Percentiles rank a stretch among this genome's conserved stretches.
Conservation (phyloP, 2,888 invertebrate species). For the Sinodicranocentrus sp. region DNA sequence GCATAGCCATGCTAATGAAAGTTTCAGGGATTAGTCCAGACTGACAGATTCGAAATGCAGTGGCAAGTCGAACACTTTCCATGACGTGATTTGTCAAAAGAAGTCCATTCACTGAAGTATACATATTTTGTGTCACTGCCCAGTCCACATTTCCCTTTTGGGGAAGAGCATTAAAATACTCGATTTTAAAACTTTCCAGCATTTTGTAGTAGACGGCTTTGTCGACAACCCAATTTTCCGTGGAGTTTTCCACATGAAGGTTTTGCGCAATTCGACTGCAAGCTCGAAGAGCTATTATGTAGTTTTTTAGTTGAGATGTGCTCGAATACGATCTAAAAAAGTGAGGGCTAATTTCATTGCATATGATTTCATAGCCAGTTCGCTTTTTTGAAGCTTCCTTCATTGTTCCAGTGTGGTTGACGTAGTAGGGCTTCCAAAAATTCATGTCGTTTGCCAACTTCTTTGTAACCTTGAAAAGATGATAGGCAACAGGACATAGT, state of each 20-base stretch:
- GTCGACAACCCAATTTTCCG: slow-evolving; percentile 68
- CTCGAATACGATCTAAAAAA: slow-evolving; percentile 63
- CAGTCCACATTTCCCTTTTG: slow-evolving; percentile 65
- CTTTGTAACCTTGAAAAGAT: slow-evolving; percentile 66
- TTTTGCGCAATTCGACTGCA: slow-evolving; percentile 49
- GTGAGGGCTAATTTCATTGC: slow-evolving; percentile 66
- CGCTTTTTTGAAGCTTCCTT: slow-evolving; percentile 48
- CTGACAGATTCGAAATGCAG: slow-evolving; percentile 62
- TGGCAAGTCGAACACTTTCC: slow-evolving; percentile 65
- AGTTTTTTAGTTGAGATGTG: slow-evolving; percentile 50
- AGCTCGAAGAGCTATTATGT: slow-evolving; percentile 47
- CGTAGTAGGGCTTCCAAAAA: slow-evolving; percentile 69
- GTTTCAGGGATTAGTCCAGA: slow-evolving; percentile 62
- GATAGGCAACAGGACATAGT: slow-evolving; percentile 70
- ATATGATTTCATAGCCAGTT: slow-evolving; percentile 55
- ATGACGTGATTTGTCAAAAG: slow-evolving; percentile 71
- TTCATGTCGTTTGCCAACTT: slow-evolving; percentile 69
- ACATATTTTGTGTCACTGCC: slow-evolving; percentile 67
- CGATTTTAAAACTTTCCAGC: slow-evolving; percentile 64
- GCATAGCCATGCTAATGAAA: slow-evolving; percentile 56
- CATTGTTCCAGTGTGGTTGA: slow-evolving; percentile 47
- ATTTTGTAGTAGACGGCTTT: slow-evolving; percentile 71
- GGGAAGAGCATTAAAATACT: slow-evolving; percentile 63
- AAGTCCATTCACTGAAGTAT: slow-evolving; percentile 63
- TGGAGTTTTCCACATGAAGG: neutral